These are phyloP conservation scores for Paedocypris sp. DNA, from an alignment of 2,113 vertebrate species.

Conservation along the genomic window DNA sequence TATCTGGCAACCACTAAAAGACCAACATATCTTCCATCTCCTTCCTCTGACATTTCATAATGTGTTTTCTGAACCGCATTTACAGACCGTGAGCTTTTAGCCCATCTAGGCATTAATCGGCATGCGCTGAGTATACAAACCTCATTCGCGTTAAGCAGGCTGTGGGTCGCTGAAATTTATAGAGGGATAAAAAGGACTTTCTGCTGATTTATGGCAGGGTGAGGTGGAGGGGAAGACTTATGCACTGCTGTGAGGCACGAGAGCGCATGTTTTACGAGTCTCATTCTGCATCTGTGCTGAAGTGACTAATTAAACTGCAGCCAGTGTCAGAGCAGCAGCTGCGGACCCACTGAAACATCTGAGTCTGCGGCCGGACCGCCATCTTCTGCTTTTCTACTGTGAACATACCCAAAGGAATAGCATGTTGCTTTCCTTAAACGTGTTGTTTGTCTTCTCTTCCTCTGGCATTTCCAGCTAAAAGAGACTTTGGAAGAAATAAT, in stretches of 20 bases:
- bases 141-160: neutral
- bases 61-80: constrained; percentile 2
- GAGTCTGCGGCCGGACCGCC: neutral
- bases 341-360: constrained; percentile 22
- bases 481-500: constrained; percentile 5
- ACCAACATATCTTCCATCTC: too few relatives aligned
- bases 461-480: neutral
- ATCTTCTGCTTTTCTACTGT: too few relatives aligned
- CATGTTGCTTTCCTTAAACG: neutral
- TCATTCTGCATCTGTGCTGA: constrained; percentile 40
- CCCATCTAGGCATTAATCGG: neutral
- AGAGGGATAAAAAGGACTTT: constrained; percentile 60
- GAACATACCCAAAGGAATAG: neutral
- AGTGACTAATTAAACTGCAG: constrained; percentile 54
- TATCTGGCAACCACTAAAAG: neutral
- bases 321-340: constrained; percentile 33
- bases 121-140: neutral
- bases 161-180: constrained; percentile 55
- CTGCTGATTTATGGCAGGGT: constrained; percentile 49
- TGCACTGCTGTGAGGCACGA: constrained; percentile 37
- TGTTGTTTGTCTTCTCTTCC: neutral
- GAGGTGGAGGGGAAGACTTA: constrained; percentile 37
- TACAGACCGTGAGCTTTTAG: neutral
- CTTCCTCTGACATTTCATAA: neutral
- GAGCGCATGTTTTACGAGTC: constrained; percentile 47